Percentiles rank a stretch among this genome's conserved stretches.
Evolutionary conservation across 2,888 invertebrate genomes (phyloP).

Genomic region (Ichneumoninae sp.): DNA sequence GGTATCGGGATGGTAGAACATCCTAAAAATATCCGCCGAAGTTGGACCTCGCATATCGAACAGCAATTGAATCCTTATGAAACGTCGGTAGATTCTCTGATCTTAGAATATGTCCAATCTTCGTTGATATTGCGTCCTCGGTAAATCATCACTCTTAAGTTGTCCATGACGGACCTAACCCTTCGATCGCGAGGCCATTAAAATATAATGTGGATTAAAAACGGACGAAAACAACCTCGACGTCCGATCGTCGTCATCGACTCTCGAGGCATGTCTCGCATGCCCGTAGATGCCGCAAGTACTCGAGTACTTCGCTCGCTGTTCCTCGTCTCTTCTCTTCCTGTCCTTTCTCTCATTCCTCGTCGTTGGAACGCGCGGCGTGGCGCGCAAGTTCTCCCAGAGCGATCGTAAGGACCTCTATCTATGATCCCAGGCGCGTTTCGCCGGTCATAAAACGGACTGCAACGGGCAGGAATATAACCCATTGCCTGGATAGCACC

Average conservation of each 20-base stretch:
- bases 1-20: neutral
- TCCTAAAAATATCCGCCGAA: neutral
- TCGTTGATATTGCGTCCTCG: neutral
- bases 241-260: conserved; percentile 18
- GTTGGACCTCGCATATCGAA: too few species aligned
- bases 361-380: conserved; percentile 8
- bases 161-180: neutral
- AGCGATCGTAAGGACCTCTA: conserved; percentile 72
- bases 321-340: conserved; percentile 22
- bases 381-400: conserved; percentile 49
- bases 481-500: conserved; percentile 72
- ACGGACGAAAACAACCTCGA: conserved; percentile 4
- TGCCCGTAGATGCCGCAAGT: conserved; percentile 16
- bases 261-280: conserved; percentile 13
- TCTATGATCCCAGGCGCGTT: conserved; percentile 67
- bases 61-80: neutral
- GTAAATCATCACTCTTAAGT: neutral
- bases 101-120: neutral
- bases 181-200: conserved; percentile 18
- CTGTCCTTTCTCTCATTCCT: conserved; percentile 23
- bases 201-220: conserved; percentile 4
- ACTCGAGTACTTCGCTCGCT: conserved; percentile 38
- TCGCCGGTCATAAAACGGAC: conserved; percentile 75
- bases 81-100: neutral
- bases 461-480: conserved; percentile 72